These are phyloP conservation scores for Syngnathus scovelli DNA, from an alignment of 2,113 vertebrate genomes.

Conservation along the genomic window DNA sequence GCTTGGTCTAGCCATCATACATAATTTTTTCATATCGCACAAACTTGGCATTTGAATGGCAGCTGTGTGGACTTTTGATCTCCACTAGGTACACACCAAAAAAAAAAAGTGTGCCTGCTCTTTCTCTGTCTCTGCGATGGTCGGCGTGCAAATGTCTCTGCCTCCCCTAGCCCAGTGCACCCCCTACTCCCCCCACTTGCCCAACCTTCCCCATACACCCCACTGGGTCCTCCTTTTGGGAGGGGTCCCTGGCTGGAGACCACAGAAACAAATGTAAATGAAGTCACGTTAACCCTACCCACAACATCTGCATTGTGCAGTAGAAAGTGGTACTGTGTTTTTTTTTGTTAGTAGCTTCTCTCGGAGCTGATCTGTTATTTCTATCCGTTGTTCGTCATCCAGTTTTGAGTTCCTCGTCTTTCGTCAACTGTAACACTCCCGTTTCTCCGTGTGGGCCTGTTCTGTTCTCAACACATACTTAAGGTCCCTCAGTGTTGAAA, in stretches of 20 bases:
- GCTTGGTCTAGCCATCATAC: no score
- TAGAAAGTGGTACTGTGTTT: conserved; percentile 70
- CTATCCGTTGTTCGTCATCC: conserved; percentile 27
- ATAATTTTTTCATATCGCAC: background rate
- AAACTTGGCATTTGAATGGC: background rate
- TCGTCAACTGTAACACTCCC: conserved; percentile 44
- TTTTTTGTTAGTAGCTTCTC: conserved; percentile 29
- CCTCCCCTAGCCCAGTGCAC: conserved; percentile 73
- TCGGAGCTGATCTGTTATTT: conserved; percentile 49
- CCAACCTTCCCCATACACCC: conserved; percentile 36
- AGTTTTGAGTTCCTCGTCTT: conserved; percentile 40
- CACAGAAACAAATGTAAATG: conserved; percentile 66
- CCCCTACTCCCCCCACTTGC: conserved; percentile 43
- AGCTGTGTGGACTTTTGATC: background rate
- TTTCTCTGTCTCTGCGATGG: conserved; percentile 55
- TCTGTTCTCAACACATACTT: conserved; percentile 55
- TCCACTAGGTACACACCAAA: conserved; percentile 1
- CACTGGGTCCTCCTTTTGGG: conserved; percentile 76
- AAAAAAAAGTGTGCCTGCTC: conserved; percentile 16
- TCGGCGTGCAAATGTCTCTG: conserved; percentile 69
- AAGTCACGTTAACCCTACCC: conserved; percentile 68
- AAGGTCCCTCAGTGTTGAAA: background rate
- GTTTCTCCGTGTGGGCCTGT: conserved; percentile 19
- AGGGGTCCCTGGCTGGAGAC: conserved; percentile 78
- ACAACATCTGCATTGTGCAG: conserved; percentile 68